Evolutionary conservation across 1,140 invertebrate species (phyloP).

Genomic region (Metopolophium dirhodum): DNA sequence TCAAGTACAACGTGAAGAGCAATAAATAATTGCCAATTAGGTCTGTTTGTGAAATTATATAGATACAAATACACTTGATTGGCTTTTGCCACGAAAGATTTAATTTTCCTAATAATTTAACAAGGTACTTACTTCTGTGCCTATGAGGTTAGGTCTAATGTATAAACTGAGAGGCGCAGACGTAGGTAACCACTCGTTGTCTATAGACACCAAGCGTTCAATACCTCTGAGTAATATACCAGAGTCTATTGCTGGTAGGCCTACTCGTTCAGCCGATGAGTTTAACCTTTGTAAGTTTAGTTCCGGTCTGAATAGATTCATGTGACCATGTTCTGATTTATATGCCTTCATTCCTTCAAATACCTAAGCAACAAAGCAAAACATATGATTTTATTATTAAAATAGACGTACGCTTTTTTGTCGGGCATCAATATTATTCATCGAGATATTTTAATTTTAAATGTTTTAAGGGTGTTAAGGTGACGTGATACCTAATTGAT

Average conservation of each 20-base stretch:
- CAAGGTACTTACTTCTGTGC: constrained; percentile 84
- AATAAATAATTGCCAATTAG: constrained; percentile 2
- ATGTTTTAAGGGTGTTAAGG: neutral
- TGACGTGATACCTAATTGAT: neutral
- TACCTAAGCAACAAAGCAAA: constrained; percentile 70
- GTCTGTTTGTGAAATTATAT: neutral
- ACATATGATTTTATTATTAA: neutral
- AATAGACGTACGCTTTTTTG: neutral
- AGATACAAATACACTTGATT: neutral
- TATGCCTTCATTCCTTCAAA: constrained; percentile 99
- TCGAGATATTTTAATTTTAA: neutral
- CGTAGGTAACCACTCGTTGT: constrained; percentile 97
- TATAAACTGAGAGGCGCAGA: constrained; percentile 89
- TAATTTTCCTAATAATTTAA: neutral
- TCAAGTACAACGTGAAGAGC: neutral
- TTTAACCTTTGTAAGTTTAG: constrained; percentile 96
- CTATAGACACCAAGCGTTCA: constrained; percentile 85
- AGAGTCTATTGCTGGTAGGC: constrained; percentile 88
- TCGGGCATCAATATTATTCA: neutral
- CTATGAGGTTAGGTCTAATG: constrained; percentile 95
- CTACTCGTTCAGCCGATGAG: constrained; percentile 79
- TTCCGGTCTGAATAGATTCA: constrained; percentile 93
- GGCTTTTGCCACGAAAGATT: neutral
- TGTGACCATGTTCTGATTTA: constrained; percentile 89
- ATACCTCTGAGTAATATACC: constrained; percentile 89